These are phyloP conservation scores for Diplazon laetatorius DNA, from an alignment of 2,888 invertebrate species.

Conservation along the genomic window DNA sequence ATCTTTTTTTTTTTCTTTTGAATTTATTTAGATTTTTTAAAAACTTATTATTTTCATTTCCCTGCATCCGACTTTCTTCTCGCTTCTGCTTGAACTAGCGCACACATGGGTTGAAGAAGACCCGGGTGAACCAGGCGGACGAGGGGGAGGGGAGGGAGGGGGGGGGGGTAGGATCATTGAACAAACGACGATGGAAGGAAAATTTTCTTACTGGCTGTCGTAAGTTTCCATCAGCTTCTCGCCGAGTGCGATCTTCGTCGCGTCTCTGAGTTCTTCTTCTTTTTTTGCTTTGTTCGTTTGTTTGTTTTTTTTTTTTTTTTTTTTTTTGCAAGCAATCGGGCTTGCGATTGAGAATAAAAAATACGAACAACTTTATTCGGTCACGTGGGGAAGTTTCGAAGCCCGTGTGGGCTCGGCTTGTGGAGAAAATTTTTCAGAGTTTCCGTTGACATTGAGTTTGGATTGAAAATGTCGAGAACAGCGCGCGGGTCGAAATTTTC, in stretches of 20 bases:
- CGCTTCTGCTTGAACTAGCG: background rate
- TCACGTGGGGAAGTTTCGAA: constrained; percentile 4
- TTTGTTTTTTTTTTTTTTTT: too few relatives aligned
- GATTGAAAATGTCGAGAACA: too few relatives aligned
- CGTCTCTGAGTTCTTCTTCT: background rate
- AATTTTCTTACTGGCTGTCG: constrained; percentile 30
- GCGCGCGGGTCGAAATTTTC: too few relatives aligned
- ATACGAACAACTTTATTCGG: background rate
- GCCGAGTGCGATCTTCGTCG: background rate
- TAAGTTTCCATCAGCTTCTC: constrained; percentile 53
- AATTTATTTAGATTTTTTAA: too few relatives aligned
- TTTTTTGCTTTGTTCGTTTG: too few relatives aligned
- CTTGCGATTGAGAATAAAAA: constrained; percentile 18
- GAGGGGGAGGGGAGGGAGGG: too few relatives aligned
- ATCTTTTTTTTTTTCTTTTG: too few relatives aligned
- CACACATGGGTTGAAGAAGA: constrained; percentile 30
- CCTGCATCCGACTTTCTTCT: constrained; percentile 1
- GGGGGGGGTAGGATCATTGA: constrained; percentile 15
- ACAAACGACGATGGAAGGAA: constrained; percentile 27
- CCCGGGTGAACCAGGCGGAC: constrained; percentile 52
- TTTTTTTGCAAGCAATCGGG: constrained; percentile 23
- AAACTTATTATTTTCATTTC: too few relatives aligned
- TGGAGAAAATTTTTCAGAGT: background rate
- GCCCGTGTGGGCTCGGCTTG: background rate
- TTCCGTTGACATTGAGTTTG: too few relatives aligned